A percentile compares a stretch with the other conserved stretches of the same genome.
Conservation (phyloP, 2,113 vertebrate genomes). For the Oceanites oceanicus region DNA sequence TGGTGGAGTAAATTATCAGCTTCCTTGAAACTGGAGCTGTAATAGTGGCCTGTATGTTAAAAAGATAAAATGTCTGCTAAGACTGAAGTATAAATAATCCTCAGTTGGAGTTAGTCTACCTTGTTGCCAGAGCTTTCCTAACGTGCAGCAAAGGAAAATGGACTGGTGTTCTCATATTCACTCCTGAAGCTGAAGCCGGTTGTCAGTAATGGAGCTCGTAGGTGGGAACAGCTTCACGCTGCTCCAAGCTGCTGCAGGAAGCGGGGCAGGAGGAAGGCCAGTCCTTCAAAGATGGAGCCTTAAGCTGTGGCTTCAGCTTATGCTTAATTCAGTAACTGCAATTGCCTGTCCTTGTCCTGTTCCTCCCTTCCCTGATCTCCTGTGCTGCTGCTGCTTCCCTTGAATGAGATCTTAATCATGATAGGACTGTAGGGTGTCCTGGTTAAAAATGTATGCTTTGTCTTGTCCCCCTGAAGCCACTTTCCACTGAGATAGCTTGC, state of each 20-base stretch:
- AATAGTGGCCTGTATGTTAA: not conserved
- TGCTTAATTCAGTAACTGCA: not conserved
- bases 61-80: not conserved
- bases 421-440: not conserved
- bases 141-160: accelerated
- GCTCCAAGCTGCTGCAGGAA: not conserved
- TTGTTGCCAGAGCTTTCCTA: not conserved
- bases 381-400: not conserved
- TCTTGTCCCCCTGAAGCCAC: not conserved
- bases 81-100: not conserved
- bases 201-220: accelerated
- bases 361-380: not conserved
- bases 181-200: not conserved
- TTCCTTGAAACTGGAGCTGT: not conserved
- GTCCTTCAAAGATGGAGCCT: not conserved
- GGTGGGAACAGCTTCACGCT: not conserved
- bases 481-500: not conserved
- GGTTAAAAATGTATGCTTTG: not conserved
- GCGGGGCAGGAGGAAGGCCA: not conserved
- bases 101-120: not conserved
- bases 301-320: not conserved
- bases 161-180: accelerated
- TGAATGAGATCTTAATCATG: not conserved
- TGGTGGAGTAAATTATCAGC: not conserved
- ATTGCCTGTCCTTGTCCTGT: not conserved